Evolutionary conservation across 1,140 invertebrate genomes (phyloP).

Genomic region (Ectropis grisescens): DNA sequence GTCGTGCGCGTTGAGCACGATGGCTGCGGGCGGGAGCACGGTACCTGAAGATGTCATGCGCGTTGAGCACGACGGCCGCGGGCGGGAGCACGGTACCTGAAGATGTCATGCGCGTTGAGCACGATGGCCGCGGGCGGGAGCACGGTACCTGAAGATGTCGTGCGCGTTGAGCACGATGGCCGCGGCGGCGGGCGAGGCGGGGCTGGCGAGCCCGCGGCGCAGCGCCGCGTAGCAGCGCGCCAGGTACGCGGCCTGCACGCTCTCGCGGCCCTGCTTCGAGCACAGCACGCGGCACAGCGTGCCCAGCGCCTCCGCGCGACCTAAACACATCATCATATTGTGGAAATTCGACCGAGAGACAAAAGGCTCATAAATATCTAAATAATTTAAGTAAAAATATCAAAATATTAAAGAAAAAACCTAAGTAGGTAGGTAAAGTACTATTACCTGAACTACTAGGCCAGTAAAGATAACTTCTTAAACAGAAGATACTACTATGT

Average conservation of each 20-base stretch:
- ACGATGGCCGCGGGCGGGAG: conserved; percentile 58
- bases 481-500: too few relatives aligned
- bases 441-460: too few relatives aligned
- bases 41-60: conserved; percentile 61
- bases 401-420: too few relatives aligned
- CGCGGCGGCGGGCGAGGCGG: conserved; percentile 38
- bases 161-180: conserved; percentile 53
- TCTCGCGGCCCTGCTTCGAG: conserved; percentile 95
- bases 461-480: too few relatives aligned
- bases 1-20: conserved; percentile 51
- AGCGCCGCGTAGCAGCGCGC: conserved; percentile 95
- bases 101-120: conserved; percentile 51
- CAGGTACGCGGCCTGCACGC: conserved; percentile 94
- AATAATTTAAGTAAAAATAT: too few relatives aligned
- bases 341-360: too few relatives aligned
- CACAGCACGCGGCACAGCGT: conserved; percentile 96
- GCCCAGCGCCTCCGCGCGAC: conserved; percentile 95
- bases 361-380: too few relatives aligned
- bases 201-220: conserved; percentile 84
- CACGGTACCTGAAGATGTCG: conserved; percentile 59
- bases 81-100: too few relatives aligned
- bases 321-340: too few relatives aligned
- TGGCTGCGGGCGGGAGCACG: too few relatives aligned
- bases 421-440: too few relatives aligned
- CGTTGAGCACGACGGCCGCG: conserved; percentile 52